Conservation (phyloP, 2,888 invertebrate genomes). For the Eucera pruinosa region DNA sequence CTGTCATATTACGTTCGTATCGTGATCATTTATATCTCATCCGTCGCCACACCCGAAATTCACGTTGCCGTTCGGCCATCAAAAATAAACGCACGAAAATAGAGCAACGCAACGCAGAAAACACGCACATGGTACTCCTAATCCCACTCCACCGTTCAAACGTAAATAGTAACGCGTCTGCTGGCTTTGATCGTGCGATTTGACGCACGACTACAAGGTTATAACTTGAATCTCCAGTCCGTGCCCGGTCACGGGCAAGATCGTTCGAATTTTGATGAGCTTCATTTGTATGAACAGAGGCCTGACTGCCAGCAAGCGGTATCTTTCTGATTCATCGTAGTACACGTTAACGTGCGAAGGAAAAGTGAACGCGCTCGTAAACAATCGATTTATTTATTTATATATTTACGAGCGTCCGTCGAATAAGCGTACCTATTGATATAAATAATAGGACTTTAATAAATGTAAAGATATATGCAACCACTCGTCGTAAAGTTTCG, state of each 20-base stretch:
- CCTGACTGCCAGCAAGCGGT: neutral
- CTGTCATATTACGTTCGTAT: neutral
- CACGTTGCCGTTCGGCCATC: slow-evolving; percentile 7
- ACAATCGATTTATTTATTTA: slow-evolving; percentile 17
- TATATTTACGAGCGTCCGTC: too few species aligned
- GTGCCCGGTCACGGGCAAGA: neutral
- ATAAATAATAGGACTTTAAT: too few species aligned
- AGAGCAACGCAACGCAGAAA: slow-evolving; percentile 21
- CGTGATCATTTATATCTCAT: neutral
- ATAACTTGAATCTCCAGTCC: slow-evolving; percentile 42
- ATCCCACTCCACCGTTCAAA: slow-evolving; percentile 8
- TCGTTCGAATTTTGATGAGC: slow-evolving; percentile 47
- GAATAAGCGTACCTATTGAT: too few species aligned
- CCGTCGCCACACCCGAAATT: slow-evolving; percentile 4
- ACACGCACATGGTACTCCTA: slow-evolving; percentile 2
- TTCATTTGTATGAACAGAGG: slow-evolving; percentile 33
- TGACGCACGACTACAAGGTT: slow-evolving; percentile 7
- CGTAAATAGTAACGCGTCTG: slow-evolving; percentile 39
- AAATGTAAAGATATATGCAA: too few species aligned
- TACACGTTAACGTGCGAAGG: neutral
- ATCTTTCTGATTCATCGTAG: slow-evolving; percentile 26
- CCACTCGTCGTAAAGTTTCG: too few species aligned
- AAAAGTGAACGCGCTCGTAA: slow-evolving; percentile 8
- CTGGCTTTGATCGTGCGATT: slow-evolving; percentile 1
- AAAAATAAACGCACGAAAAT: slow-evolving; percentile 39